These are phyloP conservation scores for Gymnocheta viridis DNA, from an alignment of 2,888 invertebrate genomes.

Conservation along the genomic window DNA sequence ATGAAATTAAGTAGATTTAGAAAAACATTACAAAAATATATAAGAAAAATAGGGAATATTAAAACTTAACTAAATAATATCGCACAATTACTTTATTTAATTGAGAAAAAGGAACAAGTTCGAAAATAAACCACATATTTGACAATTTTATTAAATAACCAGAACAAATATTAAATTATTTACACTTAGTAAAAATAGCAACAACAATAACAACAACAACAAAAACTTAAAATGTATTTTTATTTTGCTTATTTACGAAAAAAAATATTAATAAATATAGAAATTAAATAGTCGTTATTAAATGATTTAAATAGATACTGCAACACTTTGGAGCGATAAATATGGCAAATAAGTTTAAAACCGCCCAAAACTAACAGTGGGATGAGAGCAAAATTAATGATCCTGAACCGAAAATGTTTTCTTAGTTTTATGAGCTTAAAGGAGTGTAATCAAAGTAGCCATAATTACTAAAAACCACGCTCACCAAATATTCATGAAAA, in stretches of 20 bases:
- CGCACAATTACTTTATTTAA: conserved; percentile 70
- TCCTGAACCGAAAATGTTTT: too few species aligned
- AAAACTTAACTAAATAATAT: conserved; percentile 63
- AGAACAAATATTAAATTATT: conserved; percentile 49
- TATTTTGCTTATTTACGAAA: conserved; percentile 1
- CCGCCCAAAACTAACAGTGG: background rate
- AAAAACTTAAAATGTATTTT: background rate
- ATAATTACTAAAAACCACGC: too few species aligned
- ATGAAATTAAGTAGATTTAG: conserved; percentile 15
- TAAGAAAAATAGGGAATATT: conserved; percentile 64
- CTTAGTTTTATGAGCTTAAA: too few species aligned
- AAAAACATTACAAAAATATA: background rate
- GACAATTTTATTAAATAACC: conserved; percentile 51
- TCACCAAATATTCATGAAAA: too few species aligned
- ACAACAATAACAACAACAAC: background rate
- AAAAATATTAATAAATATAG: too few species aligned
- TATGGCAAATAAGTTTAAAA: background rate
- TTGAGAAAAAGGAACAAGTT: conserved; percentile 31
- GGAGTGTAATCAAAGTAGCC: too few species aligned
- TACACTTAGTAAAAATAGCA: conserved; percentile 30
- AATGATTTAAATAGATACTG: conserved; percentile 14
- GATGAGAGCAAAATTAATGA: too few species aligned
- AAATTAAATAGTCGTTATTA: background rate
- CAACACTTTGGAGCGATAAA: conserved; percentile 13
- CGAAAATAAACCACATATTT: conserved; percentile 26